These are phyloP conservation scores for Hippocampus abdominalis DNA, from an alignment of 2,113 vertebrate genomes.

Conservation along the genomic window DNA sequence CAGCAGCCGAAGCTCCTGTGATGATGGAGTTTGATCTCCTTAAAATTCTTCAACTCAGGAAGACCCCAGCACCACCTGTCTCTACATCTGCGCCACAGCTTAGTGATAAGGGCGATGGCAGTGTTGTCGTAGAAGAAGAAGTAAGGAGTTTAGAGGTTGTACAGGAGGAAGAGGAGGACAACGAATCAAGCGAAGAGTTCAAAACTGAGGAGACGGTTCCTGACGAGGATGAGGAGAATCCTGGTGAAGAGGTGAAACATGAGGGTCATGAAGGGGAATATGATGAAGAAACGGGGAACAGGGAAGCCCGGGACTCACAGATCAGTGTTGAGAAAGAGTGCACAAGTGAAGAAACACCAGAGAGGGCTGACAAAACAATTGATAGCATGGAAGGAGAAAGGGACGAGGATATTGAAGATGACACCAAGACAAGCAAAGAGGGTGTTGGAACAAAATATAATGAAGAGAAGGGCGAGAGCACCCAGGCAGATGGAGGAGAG, in stretches of 20 bases:
- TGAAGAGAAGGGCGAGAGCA: not conserved
- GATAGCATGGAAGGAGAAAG: not conserved
- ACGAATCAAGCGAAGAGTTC: slow-evolving; percentile 50
- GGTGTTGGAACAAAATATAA: not conserved
- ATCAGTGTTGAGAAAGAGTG: slow-evolving; percentile 8
- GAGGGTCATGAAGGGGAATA: slow-evolving; percentile 23
- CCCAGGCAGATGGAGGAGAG: slow-evolving; percentile 7
- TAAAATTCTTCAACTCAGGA: slow-evolving; percentile 79
- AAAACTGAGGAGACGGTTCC: slow-evolving; percentile 29
- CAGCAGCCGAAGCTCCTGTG: slow-evolving; percentile 59
- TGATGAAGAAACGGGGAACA: slow-evolving; percentile 23
- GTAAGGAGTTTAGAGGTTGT: slow-evolving; percentile 6
- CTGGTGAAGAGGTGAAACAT: slow-evolving; percentile 4
- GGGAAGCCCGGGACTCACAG: not conserved
- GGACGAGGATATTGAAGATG: slow-evolving; percentile 1
- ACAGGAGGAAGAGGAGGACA: slow-evolving; percentile 39
- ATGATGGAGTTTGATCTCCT: slow-evolving; percentile 82
- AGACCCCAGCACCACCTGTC: slow-evolving; percentile 33
- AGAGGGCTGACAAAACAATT: slow-evolving; percentile 6
- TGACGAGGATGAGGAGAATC: slow-evolving; percentile 43
- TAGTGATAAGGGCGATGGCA: rapidly evolving
- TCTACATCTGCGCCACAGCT: not conserved
- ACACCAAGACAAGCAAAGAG: slow-evolving; percentile 10
- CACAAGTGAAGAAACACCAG: slow-evolving; percentile 8
- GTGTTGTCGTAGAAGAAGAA: slow-evolving; percentile 40